Percentiles rank a stretch among this genome's conserved stretches.
These are phyloP conservation scores for Iphiclides podalirius DNA, from an alignment of 2,888 invertebrate genomes.

Conservation along the genomic window DNA sequence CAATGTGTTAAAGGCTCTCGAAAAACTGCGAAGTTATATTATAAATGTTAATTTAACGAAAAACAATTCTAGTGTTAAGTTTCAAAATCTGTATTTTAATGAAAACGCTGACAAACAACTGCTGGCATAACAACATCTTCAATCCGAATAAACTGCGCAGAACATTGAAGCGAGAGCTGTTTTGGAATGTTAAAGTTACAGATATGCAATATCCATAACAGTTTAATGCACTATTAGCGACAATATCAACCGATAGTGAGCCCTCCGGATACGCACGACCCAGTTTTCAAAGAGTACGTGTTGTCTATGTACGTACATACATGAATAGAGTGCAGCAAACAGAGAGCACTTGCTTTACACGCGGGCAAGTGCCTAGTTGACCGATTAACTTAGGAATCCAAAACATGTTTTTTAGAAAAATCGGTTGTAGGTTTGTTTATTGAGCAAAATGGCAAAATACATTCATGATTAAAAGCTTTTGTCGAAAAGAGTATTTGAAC, in stretches of 20 bases:
- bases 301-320: constrained; percentile 30
- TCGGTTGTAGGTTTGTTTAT: constrained; percentile 35
- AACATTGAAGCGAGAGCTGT: too few relatives aligned
- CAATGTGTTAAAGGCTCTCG: too few relatives aligned
- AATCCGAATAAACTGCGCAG: too few relatives aligned
- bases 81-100: too few relatives aligned
- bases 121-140: too few relatives aligned
- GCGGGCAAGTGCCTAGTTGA: constrained; percentile 41
- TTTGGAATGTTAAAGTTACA: constrained; percentile 1
- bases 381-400: constrained; percentile 35
- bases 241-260: constrained; percentile 48
- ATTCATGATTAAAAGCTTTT: too few relatives aligned
- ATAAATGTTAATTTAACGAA: too few relatives aligned
- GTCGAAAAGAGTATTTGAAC: too few relatives aligned
- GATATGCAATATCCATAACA: constrained; percentile 33
- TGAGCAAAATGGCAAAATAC: not conserved
- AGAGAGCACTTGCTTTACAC: constrained; percentile 35
- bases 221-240: constrained; percentile 53
- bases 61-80: too few relatives aligned
- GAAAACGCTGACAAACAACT: too few relatives aligned
- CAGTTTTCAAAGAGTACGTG: constrained; percentile 40
- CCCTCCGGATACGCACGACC: constrained; percentile 69
- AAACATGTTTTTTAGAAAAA: not conserved
- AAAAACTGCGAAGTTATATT: too few relatives aligned
- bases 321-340: constrained; percentile 19